A percentile compares a stretch with the other conserved stretches of the same genome.
Evolutionary conservation across 2,113 vertebrate species (phyloP).

Genomic region (Tachysurus fulvidraco): DNA sequence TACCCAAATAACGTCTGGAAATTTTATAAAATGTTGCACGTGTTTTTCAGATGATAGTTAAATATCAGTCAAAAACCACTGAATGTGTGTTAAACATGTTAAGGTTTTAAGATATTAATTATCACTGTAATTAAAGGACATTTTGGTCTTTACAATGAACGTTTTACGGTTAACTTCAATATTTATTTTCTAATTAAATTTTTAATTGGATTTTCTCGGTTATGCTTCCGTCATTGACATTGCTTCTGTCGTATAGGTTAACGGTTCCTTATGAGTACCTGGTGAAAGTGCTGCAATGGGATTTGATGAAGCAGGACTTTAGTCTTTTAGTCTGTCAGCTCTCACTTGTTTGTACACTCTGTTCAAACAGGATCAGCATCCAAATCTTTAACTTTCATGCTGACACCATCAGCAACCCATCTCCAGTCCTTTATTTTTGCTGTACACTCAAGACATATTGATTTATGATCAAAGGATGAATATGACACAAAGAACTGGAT

Average conservation of each 20-base stretch:
- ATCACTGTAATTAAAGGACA: not conserved
- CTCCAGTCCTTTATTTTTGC: not conserved
- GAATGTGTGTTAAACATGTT: not conserved
- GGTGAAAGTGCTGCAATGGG: not conserved
- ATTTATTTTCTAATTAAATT: not conserved
- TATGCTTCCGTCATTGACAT: not conserved
- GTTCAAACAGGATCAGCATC: not conserved
- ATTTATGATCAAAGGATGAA: not conserved
- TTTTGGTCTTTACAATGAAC: not conserved
- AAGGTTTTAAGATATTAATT: not conserved
- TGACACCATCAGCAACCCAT: not conserved
- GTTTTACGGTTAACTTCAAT: not conserved
- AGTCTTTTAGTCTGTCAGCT: not conserved
- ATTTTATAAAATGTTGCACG: not conserved
- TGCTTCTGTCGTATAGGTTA: not conserved
- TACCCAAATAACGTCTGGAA: constrained; percentile 16
- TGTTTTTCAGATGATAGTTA: constrained; percentile 9
- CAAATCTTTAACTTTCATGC: not conserved
- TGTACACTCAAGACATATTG: not conserved
- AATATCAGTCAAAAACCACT: not conserved
- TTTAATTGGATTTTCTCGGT: not conserved
- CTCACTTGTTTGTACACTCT: not conserved
- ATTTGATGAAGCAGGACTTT: not conserved
- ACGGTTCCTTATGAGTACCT: not conserved
- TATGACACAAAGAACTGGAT: no score